Evolutionary conservation across 2,888 invertebrate genomes (phyloP).

Genomic region (Acrobasis repandana): DNA sequence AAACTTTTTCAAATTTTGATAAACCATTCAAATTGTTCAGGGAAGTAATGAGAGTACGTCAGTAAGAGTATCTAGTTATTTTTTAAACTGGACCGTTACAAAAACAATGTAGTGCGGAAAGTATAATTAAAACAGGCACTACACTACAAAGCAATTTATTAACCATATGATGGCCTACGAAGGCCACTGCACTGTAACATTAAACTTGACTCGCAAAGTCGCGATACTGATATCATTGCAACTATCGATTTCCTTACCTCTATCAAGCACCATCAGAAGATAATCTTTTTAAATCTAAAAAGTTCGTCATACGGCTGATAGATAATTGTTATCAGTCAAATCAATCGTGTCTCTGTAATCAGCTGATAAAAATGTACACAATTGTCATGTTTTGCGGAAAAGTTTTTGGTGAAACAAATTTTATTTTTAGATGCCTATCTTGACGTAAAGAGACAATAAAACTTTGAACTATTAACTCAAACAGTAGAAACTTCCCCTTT

Average conservation of each 20-base stretch:
- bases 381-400: slow-evolving; percentile 3
- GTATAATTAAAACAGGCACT: slow-evolving; percentile 6
- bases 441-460: neutral
- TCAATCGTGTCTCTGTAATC: slow-evolving; percentile 5
- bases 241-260: slow-evolving; percentile 11
- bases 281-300: neutral
- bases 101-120: neutral
- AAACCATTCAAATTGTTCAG: no score
- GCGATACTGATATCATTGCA: slow-evolving; percentile 9
- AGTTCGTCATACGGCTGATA: neutral
- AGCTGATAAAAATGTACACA: slow-evolving; percentile 1
- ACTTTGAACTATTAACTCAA: no score
- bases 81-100: neutral
- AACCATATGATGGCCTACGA: neutral
- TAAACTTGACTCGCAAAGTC: slow-evolving; percentile 10
- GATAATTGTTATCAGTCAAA: slow-evolving; percentile 5
- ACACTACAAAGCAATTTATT: neutral
- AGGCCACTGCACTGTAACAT: slow-evolving; percentile 7
- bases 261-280: neutral
- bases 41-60: no score
- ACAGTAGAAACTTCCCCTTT: no score
- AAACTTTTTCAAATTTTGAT: no score
- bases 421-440: neutral
- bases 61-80: no score
- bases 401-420: neutral